These are phyloP conservation scores for Pristiophorus japonicus DNA, from an alignment of 2,113 vertebrate species.

Conservation along the genomic window DNA sequence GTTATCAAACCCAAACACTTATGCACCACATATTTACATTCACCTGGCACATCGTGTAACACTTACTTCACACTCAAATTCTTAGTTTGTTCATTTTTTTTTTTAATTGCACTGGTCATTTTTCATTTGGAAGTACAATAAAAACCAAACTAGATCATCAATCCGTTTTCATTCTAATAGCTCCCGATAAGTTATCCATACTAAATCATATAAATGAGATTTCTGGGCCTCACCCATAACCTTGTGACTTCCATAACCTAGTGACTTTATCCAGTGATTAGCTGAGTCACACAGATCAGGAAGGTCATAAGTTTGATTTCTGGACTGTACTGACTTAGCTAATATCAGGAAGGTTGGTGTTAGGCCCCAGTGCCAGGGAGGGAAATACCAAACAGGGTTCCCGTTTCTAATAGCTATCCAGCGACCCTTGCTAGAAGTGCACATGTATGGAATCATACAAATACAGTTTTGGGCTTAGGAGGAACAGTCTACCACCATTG, in stretches of 20 bases:
- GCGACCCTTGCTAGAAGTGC: not conserved
- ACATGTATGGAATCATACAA: not conserved
- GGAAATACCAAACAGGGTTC: not conserved
- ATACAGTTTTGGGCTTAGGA: too few species aligned
- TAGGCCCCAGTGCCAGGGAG: not conserved
- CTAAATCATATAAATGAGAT: not conserved
- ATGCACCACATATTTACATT: not conserved
- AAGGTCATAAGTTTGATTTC: not conserved
- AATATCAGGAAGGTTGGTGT: not conserved
- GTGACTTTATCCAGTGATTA: not conserved
- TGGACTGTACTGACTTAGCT: not conserved
- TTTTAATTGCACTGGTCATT: not conserved
- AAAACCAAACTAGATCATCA: not conserved
- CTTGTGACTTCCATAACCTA: not conserved
- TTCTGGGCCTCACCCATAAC: not conserved
- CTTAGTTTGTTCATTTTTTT: not conserved
- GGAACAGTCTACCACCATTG: too few species aligned
- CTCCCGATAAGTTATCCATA: not conserved
- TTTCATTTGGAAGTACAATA: not conserved
- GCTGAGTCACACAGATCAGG: not conserved
- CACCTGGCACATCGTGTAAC: not conserved
- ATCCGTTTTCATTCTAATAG: not conserved
- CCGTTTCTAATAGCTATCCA: not conserved
- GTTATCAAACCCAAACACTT: not conserved
- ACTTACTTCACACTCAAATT: not conserved